A percentile compares a stretch with the other conserved stretches of the same genome.
phyloP scores from a whole-genome alignment of 1,140 invertebrate species.

The Neoseiulus cucumeris region DNA sequence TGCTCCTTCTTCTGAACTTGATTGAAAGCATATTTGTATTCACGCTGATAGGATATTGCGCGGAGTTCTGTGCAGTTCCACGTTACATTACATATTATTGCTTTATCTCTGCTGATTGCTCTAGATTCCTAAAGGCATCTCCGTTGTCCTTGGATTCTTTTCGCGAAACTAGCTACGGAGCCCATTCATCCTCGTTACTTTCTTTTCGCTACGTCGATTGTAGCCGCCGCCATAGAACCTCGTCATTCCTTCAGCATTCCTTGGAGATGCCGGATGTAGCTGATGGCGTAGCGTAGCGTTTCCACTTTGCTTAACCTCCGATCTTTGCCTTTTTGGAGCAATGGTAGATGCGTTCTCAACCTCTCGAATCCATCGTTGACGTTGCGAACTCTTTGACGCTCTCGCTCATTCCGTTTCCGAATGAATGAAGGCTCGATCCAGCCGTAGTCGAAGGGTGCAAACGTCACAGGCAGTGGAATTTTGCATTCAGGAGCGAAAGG shows the following conservation, averaged over 20 bases:
- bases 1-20: too few species aligned
- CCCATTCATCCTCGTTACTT: too few species aligned
- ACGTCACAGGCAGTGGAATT: constrained; percentile 25
- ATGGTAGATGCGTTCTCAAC: constrained; percentile 49
- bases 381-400: constrained; percentile 42
- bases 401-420: constrained; percentile 28
- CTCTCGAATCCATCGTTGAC: constrained; percentile 60
- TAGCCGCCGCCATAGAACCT: neutral
- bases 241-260: constrained; percentile 22
- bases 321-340: constrained; percentile 24
- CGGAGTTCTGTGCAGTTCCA: too few species aligned
- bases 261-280: constrained; percentile 30
- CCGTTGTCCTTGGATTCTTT: too few species aligned
- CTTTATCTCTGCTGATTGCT: too few species aligned
- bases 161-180: too few species aligned
- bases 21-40: too few species aligned
- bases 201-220: too few species aligned
- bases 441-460: constrained; percentile 22
- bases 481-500: constrained; percentile 27
- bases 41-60: too few species aligned
- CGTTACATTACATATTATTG: too few species aligned
- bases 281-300: constrained; percentile 29
- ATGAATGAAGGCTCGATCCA: constrained; percentile 24
- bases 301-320: constrained; percentile 33
- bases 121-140: too few species aligned